Conservation (phyloP, 2,888 invertebrate genomes). For the Lacanobia oleracea region DNA sequence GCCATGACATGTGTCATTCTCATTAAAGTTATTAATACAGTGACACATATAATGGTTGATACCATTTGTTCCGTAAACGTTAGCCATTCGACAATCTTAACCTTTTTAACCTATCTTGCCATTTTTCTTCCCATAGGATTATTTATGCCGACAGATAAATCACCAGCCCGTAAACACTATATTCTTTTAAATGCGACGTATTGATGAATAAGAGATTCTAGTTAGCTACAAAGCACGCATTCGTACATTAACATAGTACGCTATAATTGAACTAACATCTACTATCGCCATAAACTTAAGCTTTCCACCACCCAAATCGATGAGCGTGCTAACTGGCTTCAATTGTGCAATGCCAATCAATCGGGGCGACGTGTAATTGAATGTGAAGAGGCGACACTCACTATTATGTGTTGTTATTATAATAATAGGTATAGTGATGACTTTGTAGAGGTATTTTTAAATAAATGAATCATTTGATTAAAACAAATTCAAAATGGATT, state of each 20-base stretch:
- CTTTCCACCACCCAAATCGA: constrained; percentile 43
- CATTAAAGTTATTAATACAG: too few species aligned
- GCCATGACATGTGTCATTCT: too few species aligned
- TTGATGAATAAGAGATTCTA: neutral
- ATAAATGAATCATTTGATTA: neutral
- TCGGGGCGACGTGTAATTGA: constrained; percentile 71
- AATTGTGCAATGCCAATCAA: constrained; percentile 83
- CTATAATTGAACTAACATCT: neutral
- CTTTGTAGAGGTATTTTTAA: neutral
- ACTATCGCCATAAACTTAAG: constrained; percentile 8
- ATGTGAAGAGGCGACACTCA: constrained; percentile 68
- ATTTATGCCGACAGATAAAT: too few species aligned
- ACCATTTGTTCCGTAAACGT: too few species aligned
- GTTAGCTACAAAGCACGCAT: too few species aligned
- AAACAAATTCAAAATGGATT: neutral
- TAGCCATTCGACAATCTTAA: too few species aligned
- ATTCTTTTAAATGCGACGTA: too few species aligned
- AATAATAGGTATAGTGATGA: constrained; percentile 14
- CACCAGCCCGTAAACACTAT: too few species aligned
- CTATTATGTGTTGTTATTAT: constrained; percentile 51
- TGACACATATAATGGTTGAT: too few species aligned
- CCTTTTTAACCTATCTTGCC: too few species aligned
- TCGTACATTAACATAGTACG: too few species aligned
- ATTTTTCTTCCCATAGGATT: too few species aligned
- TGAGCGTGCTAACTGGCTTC: constrained; percentile 61